Evolutionary conservation across 2,888 invertebrate species (phyloP), one percentile per base, ranked within the genome.

Genomic region (Anorthoa munda): DNA sequence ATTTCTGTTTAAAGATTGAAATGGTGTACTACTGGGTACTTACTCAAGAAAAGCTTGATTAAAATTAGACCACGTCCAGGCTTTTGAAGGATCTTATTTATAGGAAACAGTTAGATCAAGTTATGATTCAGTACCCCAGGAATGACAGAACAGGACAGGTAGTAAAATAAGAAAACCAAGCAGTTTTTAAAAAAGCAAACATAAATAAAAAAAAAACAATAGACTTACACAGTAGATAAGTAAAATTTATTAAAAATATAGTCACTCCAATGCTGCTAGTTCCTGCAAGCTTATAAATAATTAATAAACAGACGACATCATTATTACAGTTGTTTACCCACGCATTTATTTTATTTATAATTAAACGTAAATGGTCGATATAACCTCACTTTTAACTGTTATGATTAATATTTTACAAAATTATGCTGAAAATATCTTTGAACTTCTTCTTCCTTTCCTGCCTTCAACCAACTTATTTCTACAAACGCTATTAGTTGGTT

Each of bases 211-310:
- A 61, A 56, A 48, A 50, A 67, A 73, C 2, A 79, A 58, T 64
- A 46, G 75, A 79, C 79, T 70, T 59, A 76, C 81, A 75, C 63
- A 21, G 23, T 66, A 51, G 39, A 45, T 15, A 26, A 18, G 50
- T 64, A 51, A 55, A 26, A 12, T 79, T 71, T 81, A 72, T 45
- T 79, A 71, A 56, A 45, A 55, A 70, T 39, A 68, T 46, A 13
- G 17, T 46, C 31, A 48, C 48, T 67, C 46, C 55, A 46, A 39
- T 58, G 23, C 18, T 21, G 7, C 15, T 64, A 48, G 39, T 56
- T 45, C 17, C 48, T 81, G 56, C 2, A 67, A 71, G 55, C 26
- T 55, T 63, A 11, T 39, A 48, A 68, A 59, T 51, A 18, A 18
- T 48, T 65, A 53, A 26, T 69, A 13, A 51, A 63, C 21, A 70